These are phyloP conservation scores for Teleogryllus occipitalis DNA, from an alignment of 1,140 invertebrate species.

Conservation along the genomic window DNA sequence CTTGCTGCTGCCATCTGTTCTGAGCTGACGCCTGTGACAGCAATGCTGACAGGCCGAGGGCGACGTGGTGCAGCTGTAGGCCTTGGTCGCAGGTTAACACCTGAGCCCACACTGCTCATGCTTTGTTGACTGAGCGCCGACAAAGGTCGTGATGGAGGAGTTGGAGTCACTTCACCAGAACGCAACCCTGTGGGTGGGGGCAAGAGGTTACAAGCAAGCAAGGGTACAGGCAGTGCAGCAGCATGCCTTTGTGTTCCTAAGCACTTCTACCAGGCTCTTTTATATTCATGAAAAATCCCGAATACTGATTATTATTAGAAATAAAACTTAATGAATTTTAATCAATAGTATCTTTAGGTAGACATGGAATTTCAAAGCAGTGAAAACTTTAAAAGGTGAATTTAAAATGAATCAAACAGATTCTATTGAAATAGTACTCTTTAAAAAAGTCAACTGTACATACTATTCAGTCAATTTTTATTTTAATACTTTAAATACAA, in stretches of 20 bases:
- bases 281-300: no score
- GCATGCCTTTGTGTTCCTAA: background rate
- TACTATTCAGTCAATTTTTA: no score
- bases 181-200: constrained; percentile 40
- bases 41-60: constrained; percentile 74
- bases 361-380: no score
- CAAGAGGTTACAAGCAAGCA: constrained; percentile 20
- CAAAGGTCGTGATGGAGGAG: constrained; percentile 62
- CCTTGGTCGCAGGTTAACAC: constrained; percentile 41
- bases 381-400: no score
- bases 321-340: no score
- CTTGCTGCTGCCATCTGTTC: constrained; percentile 23
- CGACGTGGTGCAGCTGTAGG: constrained; percentile 49
- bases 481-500: no score
- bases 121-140: constrained; percentile 68
- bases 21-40: constrained; percentile 68
- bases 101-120: constrained; percentile 44
- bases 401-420: no score
- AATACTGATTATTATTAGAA: no score
- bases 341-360: no score
- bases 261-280: no score
- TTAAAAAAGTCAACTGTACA: no score
- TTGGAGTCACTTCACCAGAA: constrained; percentile 62
- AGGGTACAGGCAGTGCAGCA: background rate
- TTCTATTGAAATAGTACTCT: no score